Percentiles rank a stretch among this genome's conserved stretches.
phyloP scores from a whole-genome alignment of 2,888 invertebrate genomes.

The Ochropleura leucogaster region DNA sequence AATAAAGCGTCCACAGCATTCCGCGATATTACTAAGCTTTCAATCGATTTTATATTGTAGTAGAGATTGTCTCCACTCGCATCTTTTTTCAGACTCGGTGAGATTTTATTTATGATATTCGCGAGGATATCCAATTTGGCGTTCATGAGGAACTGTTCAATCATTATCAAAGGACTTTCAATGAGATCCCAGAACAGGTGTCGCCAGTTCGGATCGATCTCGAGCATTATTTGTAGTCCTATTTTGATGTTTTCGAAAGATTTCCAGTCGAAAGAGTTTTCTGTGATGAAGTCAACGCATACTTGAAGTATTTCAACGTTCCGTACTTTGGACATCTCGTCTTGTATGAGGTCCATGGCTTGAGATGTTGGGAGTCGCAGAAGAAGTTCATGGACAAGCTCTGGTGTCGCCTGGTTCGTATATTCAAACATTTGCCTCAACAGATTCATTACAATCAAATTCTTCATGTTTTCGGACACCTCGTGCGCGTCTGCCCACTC shows the following conservation, averaged over 20 bases:
- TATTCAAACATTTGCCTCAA: slow-evolving; percentile 90
- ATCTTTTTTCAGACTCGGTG: slow-evolving; percentile 83
- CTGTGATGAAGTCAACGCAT: slow-evolving; percentile 91
- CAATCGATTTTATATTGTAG: slow-evolving; percentile 91
- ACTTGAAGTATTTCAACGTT: slow-evolving; percentile 92
- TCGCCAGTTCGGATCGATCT: slow-evolving; percentile 90
- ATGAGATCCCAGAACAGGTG: slow-evolving; percentile 92
- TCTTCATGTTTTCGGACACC: slow-evolving; percentile 89
- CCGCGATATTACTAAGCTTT: slow-evolving; percentile 89
- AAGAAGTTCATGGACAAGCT: slow-evolving; percentile 89
- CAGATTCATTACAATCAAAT: slow-evolving; percentile 88
- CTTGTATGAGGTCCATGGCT: slow-evolving; percentile 91
- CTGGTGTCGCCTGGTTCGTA: slow-evolving; percentile 84
- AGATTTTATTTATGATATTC: slow-evolving; percentile 91
- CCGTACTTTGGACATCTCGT: slow-evolving; percentile 91
- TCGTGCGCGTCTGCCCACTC: slow-evolving; percentile 93
- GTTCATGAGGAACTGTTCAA: slow-evolving; percentile 97
- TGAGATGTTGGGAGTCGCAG: slow-evolving; percentile 90
- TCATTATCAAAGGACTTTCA: slow-evolving; percentile 93
- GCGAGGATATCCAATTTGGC: slow-evolving; percentile 93
- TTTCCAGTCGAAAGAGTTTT: slow-evolving; percentile 86
- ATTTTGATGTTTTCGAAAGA: slow-evolving; percentile 92
- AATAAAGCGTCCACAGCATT: slow-evolving; percentile 93
- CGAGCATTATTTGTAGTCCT: slow-evolving; percentile 92
- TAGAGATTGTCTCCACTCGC: slow-evolving; percentile 89